Evolutionary conservation across 2,797 vertebrate species (phyloP).

Genomic region (Xerus rutilus): DNA sequence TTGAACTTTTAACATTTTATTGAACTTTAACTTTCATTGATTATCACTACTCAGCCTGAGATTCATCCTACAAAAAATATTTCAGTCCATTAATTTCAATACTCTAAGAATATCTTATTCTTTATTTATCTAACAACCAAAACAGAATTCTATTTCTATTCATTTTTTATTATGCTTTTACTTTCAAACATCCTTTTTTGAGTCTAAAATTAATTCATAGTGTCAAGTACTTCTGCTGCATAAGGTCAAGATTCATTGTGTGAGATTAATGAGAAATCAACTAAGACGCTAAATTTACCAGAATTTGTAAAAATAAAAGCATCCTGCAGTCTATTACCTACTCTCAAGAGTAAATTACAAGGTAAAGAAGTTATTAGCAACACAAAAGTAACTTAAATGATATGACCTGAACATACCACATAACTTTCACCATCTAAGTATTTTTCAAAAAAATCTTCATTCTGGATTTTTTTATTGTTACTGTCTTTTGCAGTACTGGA

Average conservation of each 20-base stretch:
- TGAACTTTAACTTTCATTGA: constrained; percentile 26
- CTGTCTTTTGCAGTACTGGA: too few species aligned
- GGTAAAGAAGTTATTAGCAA: constrained; percentile 7
- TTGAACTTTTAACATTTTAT: not conserved
- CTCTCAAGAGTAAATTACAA: constrained; percentile 47
- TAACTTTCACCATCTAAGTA: not conserved
- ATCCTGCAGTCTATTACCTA: not conserved
- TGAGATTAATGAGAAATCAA: constrained; percentile 22
- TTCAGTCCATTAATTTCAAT: not conserved
- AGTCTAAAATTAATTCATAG: constrained; percentile 15
- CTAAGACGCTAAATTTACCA: not conserved
- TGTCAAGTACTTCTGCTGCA: not conserved
- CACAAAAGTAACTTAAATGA: not conserved
- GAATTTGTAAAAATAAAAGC: not conserved
- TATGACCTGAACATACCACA: not conserved
- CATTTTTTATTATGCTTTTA: not conserved
- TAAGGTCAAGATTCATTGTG: not conserved
- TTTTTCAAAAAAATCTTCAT: not conserved
- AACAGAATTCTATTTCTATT: constrained; percentile 27
- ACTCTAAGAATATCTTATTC: not conserved
- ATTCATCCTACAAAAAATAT: constrained; percentile 32
- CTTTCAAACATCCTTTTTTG: constrained; percentile 26
- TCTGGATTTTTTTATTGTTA: too few species aligned
- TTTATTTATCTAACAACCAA: not conserved
- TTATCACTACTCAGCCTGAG: not conserved